Conservation (phyloP, 2,113 vertebrate genomes). For the Peromyscus polionotus region DNA sequence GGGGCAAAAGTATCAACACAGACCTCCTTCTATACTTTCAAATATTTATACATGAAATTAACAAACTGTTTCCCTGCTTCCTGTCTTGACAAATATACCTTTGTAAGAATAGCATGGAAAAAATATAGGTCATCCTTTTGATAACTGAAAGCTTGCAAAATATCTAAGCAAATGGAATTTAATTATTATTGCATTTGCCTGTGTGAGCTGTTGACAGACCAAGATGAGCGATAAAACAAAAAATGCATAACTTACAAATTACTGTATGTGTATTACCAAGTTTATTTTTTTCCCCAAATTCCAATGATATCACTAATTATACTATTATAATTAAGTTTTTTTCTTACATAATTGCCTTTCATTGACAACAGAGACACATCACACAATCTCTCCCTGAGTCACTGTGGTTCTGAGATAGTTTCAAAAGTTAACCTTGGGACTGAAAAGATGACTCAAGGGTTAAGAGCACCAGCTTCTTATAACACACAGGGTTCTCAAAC, state of each 20-base stretch:
- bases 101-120: not conserved
- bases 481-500: fast-evolving
- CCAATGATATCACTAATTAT: not conserved
- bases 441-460: not conserved
- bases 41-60: slow-evolving; percentile 55
- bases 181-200: not conserved
- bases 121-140: not conserved
- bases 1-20: not conserved
- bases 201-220: slow-evolving; percentile 22
- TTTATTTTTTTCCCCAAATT: slow-evolving; percentile 30
- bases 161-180: not conserved
- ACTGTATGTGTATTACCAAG: not conserved
- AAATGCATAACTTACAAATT: not conserved
- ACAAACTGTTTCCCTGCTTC: slow-evolving; percentile 3
- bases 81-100: slow-evolving; percentile 58
- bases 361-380: not conserved
- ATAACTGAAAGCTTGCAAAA: slow-evolving; percentile 8
- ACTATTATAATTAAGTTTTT: slow-evolving; percentile 46
- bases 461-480: not conserved
- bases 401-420: not conserved
- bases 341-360: slow-evolving; percentile 39
- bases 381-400: not conserved
- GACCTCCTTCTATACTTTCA: not conserved
- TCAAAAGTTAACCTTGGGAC: not conserved
- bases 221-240: not conserved